phyloP scores from a whole-genome alignment of 2,113 vertebrate genomes.

The Corapipo altera region DNA sequence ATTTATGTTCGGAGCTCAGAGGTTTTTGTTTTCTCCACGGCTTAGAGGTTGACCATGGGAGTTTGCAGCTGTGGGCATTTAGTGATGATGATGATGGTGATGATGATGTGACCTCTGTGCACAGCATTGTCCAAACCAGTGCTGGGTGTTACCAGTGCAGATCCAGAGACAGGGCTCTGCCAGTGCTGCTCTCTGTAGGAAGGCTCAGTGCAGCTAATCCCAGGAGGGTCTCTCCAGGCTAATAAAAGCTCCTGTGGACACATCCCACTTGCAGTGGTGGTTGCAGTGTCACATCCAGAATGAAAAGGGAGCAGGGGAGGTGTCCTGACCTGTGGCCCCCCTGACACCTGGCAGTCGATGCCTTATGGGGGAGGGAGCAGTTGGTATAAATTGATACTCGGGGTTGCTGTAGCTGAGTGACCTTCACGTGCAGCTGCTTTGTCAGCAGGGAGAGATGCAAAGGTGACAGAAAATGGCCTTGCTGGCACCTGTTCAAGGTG shows the following conservation, averaged over 20 bases:
- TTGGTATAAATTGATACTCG: not conserved
- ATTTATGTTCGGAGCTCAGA: not conserved
- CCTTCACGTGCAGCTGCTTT: not conserved
- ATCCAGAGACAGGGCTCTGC: not conserved
- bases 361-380: rapidly evolving
- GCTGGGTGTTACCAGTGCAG: rapidly evolving
- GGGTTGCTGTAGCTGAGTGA: not conserved
- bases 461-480: not conserved
- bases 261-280: not conserved
- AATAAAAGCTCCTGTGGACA: not conserved
- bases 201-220: not conserved
- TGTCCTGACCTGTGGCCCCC: rapidly evolving
- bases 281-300: not conserved
- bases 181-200: not conserved
- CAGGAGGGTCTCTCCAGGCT: not conserved
- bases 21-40: not conserved
- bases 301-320: not conserved
- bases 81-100: not conserved
- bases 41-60: too few relatives aligned
- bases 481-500: not conserved
- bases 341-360: not conserved
- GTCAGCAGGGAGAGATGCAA: not conserved
- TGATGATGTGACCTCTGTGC: not conserved
- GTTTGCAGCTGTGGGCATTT: not conserved
- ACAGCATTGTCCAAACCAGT: not conserved